Base-by-base conservation (phyloP, 2,113 vertebrate species). In the Struthio camelus region DNA sequence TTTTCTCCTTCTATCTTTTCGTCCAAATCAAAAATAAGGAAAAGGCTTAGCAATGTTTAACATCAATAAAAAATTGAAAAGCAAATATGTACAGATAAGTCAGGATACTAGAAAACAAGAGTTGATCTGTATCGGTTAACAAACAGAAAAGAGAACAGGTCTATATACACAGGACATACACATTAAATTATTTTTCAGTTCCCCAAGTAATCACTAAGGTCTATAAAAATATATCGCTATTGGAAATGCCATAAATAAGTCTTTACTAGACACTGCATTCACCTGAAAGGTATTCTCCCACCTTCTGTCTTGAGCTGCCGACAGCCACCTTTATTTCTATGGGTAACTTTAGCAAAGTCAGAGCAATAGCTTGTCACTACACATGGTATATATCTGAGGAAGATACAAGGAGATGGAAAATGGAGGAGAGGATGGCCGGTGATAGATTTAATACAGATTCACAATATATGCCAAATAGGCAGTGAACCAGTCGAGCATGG, bases 301-400 rank as follows among this genome's bases (percentile, higher is more conserved):
- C 11, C n/a, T 71, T 51, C 22, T 51, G 17, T 59, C 15, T 48
- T 66, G 12, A 44, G 14, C 24, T 89, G 19, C 14, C 42, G 64
- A 56, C 14, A 22, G 2, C 2, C 9, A 67, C 12, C 8, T 79
- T 59, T 34, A 59, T 54, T 89, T 51, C 53, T 65, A 34, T 10
- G 80, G 36, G 36, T 10, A 70, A 62, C 3, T 17, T 42, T 15
- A 32, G 18, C 22, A 59, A 58, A 0, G 0, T 18, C 25, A 58
- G 8, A 7, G 11, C 9, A 72, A 42, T 14, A 40, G 2, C 3
- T 40, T 46, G 13, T 54, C 10, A n/a, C 8, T 36, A 46, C 0
- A 1, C 4, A 4, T 30, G 10, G 3, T 48, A 0, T 79, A 28
- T 38, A 27, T 59, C 48, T 56, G 36, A 84, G 25, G 25, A 78